phyloP scores from a whole-genome alignment of 2,797 vertebrate genomes.

The Eidolon dupreanum region DNA sequence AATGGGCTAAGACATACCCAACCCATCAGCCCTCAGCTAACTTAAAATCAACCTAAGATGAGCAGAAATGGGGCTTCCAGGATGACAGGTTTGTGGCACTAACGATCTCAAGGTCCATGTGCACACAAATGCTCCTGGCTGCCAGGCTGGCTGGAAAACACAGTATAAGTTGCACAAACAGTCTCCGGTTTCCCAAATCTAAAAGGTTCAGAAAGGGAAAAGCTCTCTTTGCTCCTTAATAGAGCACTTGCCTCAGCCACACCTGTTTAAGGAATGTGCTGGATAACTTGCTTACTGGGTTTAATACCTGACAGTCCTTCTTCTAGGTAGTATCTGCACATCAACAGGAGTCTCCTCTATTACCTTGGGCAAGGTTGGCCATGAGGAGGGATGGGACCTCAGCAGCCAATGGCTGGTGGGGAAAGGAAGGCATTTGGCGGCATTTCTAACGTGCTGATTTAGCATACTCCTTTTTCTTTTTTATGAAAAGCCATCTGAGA shows the following conservation, averaged over 20 bases:
- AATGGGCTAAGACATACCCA: neutral
- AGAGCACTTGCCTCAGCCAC: neutral
- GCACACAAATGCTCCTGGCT: neutral
- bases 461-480: neutral
- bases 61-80: neutral
- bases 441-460: neutral
- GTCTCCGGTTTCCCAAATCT: neutral
- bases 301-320: neutral
- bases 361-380: neutral
- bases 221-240: neutral
- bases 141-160: neutral
- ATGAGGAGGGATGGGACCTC: neutral
- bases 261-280: neutral
- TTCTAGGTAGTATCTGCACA: neutral
- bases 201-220: neutral
- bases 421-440: neutral
- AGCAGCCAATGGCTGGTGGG: neutral
- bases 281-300: neutral
- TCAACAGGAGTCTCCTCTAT: neutral
- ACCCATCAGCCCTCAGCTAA: neutral
- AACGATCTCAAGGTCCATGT: neutral
- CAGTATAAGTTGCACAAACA: no score
- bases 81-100: accelerated
- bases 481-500: neutral
- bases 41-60: neutral